These are phyloP conservation scores for Polydrusus pterygomalis DNA, from an alignment of 2,888 invertebrate species.

Conservation along the genomic window DNA sequence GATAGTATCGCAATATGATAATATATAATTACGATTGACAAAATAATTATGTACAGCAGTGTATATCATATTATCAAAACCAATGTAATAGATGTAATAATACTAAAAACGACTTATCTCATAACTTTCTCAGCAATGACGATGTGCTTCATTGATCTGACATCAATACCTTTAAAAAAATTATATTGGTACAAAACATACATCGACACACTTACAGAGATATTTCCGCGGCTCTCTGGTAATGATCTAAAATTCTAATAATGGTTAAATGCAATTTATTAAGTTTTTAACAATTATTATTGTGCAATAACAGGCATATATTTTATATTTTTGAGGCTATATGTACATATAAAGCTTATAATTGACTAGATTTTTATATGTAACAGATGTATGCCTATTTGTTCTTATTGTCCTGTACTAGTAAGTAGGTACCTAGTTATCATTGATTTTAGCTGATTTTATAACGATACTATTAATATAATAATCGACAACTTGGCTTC, in stretches of 20 bases:
- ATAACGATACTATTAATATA: no score
- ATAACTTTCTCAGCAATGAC: constrained; percentile 53
- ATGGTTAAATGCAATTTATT: constrained; percentile 29
- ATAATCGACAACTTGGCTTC: not conserved
- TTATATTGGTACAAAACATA: constrained; percentile 41
- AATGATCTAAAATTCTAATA: constrained; percentile 49
- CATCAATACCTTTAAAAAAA: constrained; percentile 47
- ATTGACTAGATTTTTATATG: no score
- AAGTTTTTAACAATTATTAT: not conserved
- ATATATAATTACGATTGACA: no score
- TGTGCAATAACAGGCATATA: not conserved
- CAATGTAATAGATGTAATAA: constrained; percentile 33
- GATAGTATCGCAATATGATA: no score
- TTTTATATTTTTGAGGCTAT: no score
- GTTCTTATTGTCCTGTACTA: no score
- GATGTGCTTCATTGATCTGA: constrained; percentile 40
- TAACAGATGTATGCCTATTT: no score
- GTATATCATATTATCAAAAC: constrained; percentile 48
- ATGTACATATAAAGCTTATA: no score
- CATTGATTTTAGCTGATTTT: no score
- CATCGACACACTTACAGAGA: constrained; percentile 40
- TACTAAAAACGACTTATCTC: constrained; percentile 53
- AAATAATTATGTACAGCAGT: constrained; percentile 9
- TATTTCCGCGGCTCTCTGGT: constrained; percentile 46
- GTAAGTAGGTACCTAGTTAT: no score